phyloP scores from a whole-genome alignment of 2,888 invertebrate genomes.

The Agrypnus murinus region DNA sequence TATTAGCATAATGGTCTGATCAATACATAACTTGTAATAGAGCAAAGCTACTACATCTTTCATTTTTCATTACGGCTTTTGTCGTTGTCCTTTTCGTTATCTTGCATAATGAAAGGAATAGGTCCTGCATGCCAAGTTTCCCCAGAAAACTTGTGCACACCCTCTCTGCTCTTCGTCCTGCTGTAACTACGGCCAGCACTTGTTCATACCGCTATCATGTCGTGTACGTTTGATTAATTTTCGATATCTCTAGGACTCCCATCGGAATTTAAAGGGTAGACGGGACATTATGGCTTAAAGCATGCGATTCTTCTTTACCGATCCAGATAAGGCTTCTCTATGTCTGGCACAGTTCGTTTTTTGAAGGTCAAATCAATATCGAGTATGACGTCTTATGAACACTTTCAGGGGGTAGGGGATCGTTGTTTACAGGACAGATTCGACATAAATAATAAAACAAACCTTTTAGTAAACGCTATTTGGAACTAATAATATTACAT shows the following conservation, averaged over 20 bases:
- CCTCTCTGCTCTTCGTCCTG: not conserved
- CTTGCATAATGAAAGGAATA: slow-evolving; percentile 45
- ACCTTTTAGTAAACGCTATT: not conserved
- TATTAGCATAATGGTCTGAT: slow-evolving; percentile 62
- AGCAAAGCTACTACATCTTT: slow-evolving; percentile 49
- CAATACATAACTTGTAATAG: slow-evolving; percentile 58
- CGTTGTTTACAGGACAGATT: not conserved
- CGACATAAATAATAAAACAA: slow-evolving; percentile 16
- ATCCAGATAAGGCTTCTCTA: slow-evolving; percentile 2
- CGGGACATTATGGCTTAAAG: slow-evolving; percentile 28
- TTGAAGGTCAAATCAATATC: slow-evolving; percentile 34
- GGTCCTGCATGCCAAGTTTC: slow-evolving; percentile 42
- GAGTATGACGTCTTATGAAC: slow-evolving; percentile 7
- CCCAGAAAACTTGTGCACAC: slow-evolving; percentile 13
- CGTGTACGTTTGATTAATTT: slow-evolving; percentile 40
- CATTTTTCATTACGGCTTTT: slow-evolving; percentile 50
- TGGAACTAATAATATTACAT: not conserved
- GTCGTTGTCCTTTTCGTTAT: slow-evolving; percentile 46
- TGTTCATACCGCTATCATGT: slow-evolving; percentile 28
- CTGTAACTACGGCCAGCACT: slow-evolving; percentile 19
- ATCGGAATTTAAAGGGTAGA: slow-evolving; percentile 24
- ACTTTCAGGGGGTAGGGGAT: not conserved
- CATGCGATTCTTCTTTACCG: slow-evolving; percentile 7
- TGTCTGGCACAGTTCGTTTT: slow-evolving; percentile 24
- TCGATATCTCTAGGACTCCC: slow-evolving; percentile 27